These are phyloP conservation scores for Liopterus haemorrhoidalis DNA, from an alignment of 2,888 invertebrate species.

Conservation along the genomic window DNA sequence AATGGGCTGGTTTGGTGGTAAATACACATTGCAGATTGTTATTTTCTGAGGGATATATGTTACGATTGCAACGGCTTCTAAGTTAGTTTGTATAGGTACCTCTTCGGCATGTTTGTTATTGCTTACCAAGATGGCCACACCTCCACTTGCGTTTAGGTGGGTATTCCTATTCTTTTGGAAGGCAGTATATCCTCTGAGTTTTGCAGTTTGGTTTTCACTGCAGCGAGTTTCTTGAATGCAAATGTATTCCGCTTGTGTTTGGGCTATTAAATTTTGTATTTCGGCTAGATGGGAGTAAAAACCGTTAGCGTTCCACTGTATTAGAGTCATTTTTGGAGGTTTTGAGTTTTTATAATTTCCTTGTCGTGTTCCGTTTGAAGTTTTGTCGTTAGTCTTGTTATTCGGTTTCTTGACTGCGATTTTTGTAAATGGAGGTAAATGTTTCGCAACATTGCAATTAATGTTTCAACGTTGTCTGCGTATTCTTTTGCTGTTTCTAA, in stretches of 20 bases:
- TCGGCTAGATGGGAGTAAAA: conserved; percentile 9
- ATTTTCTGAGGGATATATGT: conserved; percentile 1
- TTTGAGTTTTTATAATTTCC: too few species aligned
- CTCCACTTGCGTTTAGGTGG: conserved; percentile 12
- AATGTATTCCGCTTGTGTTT: conserved; percentile 7
- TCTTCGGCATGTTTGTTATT: conserved; percentile 6
- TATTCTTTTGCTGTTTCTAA: too few species aligned
- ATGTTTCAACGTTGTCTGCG: too few species aligned
- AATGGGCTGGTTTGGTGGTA: too few species aligned
- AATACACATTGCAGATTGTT: too few species aligned
- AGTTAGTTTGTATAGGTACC: conserved; percentile 3
- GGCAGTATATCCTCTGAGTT: conserved; percentile 1
- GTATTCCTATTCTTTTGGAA: conserved; percentile 6
- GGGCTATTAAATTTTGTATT: not conserved
- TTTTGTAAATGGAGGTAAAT: too few species aligned
- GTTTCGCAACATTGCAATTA: too few species aligned
- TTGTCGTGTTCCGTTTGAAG: too few species aligned
- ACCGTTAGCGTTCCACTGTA: conserved; percentile 13
- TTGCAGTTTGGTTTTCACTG: conserved; percentile 1
- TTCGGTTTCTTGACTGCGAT: too few species aligned
- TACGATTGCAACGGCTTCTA: conserved; percentile 9
- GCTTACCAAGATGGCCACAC: conserved; percentile 8
- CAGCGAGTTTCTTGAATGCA: conserved; percentile 10
- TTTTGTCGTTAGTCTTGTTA: too few species aligned
- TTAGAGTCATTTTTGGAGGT: conserved; percentile 12